Evolutionary conservation across 2,888 invertebrate species (phyloP), one percentile per base, ranked within the genome.

Genomic region (Euproctis similis): DNA sequence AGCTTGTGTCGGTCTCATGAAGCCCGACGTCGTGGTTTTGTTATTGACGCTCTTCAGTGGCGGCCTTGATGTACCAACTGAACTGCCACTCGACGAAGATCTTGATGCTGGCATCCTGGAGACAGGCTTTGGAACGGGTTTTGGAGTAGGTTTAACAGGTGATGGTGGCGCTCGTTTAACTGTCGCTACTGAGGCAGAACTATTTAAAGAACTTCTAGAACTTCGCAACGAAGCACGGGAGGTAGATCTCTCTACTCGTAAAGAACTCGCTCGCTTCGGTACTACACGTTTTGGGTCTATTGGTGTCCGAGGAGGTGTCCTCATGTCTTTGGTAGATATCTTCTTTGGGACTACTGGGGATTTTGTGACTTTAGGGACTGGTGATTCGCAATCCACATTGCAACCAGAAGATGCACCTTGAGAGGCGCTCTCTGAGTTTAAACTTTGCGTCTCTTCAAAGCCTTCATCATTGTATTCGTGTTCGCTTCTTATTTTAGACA

Each of bases 1-100:
- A 6, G 95, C 91, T 12, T 94, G 90, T 0, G 95, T 95, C 1
- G 95, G 95, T 54, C 94, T 87, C 95, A 95, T 95, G 61, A 95
- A 95, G 36, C 91, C 88, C 33, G 88, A 82, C 1, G 80, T 46
- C 0, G 41, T 19, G 7, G 46, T 72, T 62, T 84, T 68, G 50
- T 36, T 40, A 12, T 65, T 43, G 24, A 56, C 28, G 27, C 59
- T 53, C 67, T 65, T 85, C 47, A 76, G 54, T 53, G 66, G 84
- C 55, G 62, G 86, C 62, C 70, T 81, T 43, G 74, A 65, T 1
- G 75, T 84, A 1, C 87, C 84, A 4, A 82, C 81, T 4, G 86
- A 86, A 40, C 85, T 81, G 4, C 85, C 81, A 38, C 81, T 80
- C 1, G 81, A 82, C 0, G 80, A 76, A 8, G 84, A 81, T 30